Base-by-base conservation (phyloP, 2,888 invertebrate genomes). In the Malacosoma neustria region DNA sequence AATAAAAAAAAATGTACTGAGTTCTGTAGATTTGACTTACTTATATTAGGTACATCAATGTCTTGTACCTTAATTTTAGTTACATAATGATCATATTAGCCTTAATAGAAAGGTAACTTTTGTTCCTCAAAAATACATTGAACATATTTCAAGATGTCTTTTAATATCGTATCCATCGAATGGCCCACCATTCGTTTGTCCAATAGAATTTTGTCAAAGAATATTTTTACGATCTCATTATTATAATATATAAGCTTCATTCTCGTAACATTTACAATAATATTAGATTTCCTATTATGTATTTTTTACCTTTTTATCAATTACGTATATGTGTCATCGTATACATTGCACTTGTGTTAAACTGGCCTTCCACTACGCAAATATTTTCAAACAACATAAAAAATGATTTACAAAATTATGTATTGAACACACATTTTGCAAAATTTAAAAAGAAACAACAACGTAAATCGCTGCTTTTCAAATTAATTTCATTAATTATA, bases 261-360 rank as follows among this genome's bases (percentile, higher is more conserved):
- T 70, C 64, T 76, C 72, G 72, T 73, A 76, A 79, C 73, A 74
- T 70, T 77, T 75, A 74, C 76, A 67, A 71, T 72, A 67, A 72
- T 72, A 66, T 69, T 71, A 66, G 71, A 70, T 77, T 67, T 72
- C 74, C 75, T 65, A 66, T 67, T 81, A 81, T 76, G 79, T 61
- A 68, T 76, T 77, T 70, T 77, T 71, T 76, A 81, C 80, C 75
- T 77, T 73, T 22, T 75, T 72, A 69, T 71, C 50, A 55, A 74
- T 82, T 85, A 85, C 82, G 84, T 85, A 85, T 85, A 84, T 84
- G 74, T 77, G 81, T 82, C 75, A 84, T 87, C 86, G 86, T 87
- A 86, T 86, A 86, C 86, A 87, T 86, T 87, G 87, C 87, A 86
- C 86, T 76, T 77, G 76, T 77, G 72, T 34, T 63, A 22, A 76